Base-by-base conservation (phyloP, 2,797 vertebrate genomes). In the Karalla daura region DNA sequence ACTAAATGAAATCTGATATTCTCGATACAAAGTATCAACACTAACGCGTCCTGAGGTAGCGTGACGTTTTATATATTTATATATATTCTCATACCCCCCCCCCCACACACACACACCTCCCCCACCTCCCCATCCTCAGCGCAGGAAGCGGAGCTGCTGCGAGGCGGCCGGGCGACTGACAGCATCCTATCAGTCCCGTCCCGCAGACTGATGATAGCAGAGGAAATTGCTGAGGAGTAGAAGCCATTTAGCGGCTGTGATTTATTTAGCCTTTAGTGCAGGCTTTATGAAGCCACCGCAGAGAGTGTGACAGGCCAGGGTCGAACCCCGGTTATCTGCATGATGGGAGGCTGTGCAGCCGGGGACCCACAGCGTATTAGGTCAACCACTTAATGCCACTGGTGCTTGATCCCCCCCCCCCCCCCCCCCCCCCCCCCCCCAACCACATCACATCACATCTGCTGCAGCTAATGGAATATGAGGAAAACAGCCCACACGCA, bases 221-320 rank as follows among this genome's bases (percentile, higher is more conserved):
- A 80, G 86, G 79, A 88, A 82, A 85, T 75, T 64, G 82, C 81
- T 24, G 66, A 84, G 70, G 78, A 86, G 72, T 5, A 72, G 71
- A 73, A 73, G 70, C 77, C 64, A 78, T 86, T 85, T 79, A 76
- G 76, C 36, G 67, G 44, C 74, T 70, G 76, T 83, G 84, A 90
- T 87, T 82, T 83, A 83, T 89, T 83, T 69, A 70, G 72, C 63
- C n/a, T 30, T 35, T 43, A 44, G 45, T 54, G 56, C 68, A 70
- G 82, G 23, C 24, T 84, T 74, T 60, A 74, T 76, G 49, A 69
- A 79, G 70, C 65, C 20, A 66, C 46, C 53, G 47, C 62, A 45
- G 63, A 44, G 12, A 46, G 64, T 52, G 8, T 54, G 76, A 80
- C 82, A 69, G 58, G 74, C 62, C 44, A 40, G 74, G 61, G 74